These are phyloP conservation scores for Caenorhabditis uteleia DNA, from an alignment of 2,888 invertebrate genomes.

Conservation along the genomic window DNA sequence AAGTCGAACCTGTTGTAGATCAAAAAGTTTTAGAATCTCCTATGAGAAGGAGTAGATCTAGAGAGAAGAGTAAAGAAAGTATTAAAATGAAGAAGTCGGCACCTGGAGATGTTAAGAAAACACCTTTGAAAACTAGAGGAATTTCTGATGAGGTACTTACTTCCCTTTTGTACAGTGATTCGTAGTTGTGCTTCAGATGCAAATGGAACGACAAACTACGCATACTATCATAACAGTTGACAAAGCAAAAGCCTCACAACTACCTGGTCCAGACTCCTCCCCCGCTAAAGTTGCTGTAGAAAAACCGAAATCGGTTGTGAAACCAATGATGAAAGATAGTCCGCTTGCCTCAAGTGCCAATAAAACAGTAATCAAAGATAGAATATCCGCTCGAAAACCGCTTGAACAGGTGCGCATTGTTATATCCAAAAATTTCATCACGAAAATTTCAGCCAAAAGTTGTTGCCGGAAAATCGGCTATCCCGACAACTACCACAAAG, in stretches of 20 bases:
- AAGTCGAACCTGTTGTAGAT: too few species aligned
- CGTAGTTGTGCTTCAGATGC: constrained; percentile 9
- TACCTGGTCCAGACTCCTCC: constrained; percentile 47
- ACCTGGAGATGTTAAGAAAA: constrained; percentile 3
- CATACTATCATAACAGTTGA: constrained; percentile 60
- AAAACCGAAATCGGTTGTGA: constrained; percentile 65
- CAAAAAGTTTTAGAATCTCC: constrained; percentile 21
- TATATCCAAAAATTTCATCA: too few species aligned
- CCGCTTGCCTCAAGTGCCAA: constrained; percentile 41
- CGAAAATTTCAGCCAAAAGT: too few species aligned
- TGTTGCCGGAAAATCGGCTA: too few species aligned
- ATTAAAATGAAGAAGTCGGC: constrained; percentile 8
- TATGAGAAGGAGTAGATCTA: constrained; percentile 1
- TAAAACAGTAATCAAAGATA: constrained; percentile 4
- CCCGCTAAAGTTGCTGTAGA: constrained; percentile 11
- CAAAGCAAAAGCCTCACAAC: constrained; percentile 30
- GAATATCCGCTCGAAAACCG: constrained; percentile 4
- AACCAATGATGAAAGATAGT: constrained; percentile 62
- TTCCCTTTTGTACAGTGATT: background rate
- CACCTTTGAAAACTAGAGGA: constrained; percentile 20
- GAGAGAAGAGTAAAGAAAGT: constrained; percentile 9
- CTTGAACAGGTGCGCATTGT: too few species aligned
- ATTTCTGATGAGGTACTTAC: constrained; percentile 27
- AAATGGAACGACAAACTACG: constrained; percentile 59
- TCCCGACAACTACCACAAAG: background rate